Percentiles rank a stretch among this genome's conserved stretches.
These are phyloP conservation scores for Asarcornis scutulata DNA, from an alignment of 2,113 vertebrate genomes.

Conservation along the genomic window DNA sequence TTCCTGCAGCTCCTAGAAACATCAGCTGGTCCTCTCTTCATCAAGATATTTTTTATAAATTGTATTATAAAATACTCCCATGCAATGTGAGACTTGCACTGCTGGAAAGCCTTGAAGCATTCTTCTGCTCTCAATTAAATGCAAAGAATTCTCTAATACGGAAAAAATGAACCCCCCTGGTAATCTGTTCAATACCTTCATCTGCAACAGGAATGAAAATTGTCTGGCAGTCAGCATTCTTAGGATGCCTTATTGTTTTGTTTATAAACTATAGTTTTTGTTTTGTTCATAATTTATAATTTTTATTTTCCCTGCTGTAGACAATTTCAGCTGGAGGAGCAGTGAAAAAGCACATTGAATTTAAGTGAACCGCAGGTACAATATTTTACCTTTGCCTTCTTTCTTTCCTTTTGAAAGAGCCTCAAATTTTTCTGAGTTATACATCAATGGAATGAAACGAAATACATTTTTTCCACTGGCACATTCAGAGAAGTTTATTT, in stretches of 20 bases:
- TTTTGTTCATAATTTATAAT: not conserved
- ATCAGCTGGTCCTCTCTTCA: not conserved
- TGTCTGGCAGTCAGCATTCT: conserved; percentile 12
- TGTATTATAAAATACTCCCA: not conserved
- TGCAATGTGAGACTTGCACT: fast-evolving
- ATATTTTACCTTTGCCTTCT: not conserved
- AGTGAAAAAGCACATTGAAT: not conserved
- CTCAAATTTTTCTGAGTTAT: not conserved
- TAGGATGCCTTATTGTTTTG: not conserved
- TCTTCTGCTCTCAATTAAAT: conserved; percentile 29
- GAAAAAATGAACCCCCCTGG: conserved; percentile 27
- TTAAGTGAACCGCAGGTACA: not conserved
- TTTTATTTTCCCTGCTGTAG: not conserved
- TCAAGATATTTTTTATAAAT: not conserved
- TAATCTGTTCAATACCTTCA: conserved; percentile 37
- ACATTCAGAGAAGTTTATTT: not conserved
- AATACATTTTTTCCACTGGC: not conserved
- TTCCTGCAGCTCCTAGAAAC: not conserved
- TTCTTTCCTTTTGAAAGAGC: not conserved
- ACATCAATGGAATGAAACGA: not conserved
- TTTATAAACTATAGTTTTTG: not conserved
- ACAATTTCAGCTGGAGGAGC: not conserved
- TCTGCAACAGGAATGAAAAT: not conserved
- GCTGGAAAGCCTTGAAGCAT: not conserved
- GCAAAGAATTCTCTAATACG: conserved; percentile 41